Conservation (phyloP, 2,888 invertebrate genomes). For the Tigriopus californicus region DNA sequence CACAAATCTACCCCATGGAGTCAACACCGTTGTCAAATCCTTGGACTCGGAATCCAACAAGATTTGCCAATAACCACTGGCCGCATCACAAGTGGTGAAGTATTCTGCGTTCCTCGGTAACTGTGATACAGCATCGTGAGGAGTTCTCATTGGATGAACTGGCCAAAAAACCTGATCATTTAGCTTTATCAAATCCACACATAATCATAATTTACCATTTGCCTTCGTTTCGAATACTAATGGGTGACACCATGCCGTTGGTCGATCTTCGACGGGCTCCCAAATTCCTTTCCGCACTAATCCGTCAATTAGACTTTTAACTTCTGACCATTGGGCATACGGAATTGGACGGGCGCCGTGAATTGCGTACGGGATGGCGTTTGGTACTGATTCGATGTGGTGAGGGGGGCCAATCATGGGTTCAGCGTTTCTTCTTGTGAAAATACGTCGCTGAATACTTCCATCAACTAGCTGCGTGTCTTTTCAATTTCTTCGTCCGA, state of each 20-base stretch:
- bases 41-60: background rate
- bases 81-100: slow-evolving; percentile 12
- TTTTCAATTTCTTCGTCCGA: no score
- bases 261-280: slow-evolving; percentile 12
- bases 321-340: slow-evolving; percentile 10
- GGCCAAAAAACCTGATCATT: slow-evolving; percentile 11
- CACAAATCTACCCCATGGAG: background rate
- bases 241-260: slow-evolving; percentile 13
- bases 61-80: slow-evolving; percentile 15
- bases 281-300: slow-evolving; percentile 13
- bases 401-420: no score
- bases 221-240: slow-evolving; percentile 8
- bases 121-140: slow-evolving; percentile 5
- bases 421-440: no score
- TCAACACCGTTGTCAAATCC: slow-evolving; percentile 8
- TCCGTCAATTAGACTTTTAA: slow-evolving; percentile 3
- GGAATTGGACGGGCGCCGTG: slow-evolving; percentile 5
- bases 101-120: background rate
- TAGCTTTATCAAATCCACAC: slow-evolving; percentile 12
- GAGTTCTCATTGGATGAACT: slow-evolving; percentile 8
- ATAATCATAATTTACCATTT: background rate
- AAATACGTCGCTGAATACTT: no score
- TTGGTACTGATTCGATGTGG: no score
- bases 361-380: slow-evolving; percentile 5
- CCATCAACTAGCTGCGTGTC: no score